Base-by-base conservation (phyloP, 2,888 invertebrate species). In the Lithophane leautieri region DNA sequence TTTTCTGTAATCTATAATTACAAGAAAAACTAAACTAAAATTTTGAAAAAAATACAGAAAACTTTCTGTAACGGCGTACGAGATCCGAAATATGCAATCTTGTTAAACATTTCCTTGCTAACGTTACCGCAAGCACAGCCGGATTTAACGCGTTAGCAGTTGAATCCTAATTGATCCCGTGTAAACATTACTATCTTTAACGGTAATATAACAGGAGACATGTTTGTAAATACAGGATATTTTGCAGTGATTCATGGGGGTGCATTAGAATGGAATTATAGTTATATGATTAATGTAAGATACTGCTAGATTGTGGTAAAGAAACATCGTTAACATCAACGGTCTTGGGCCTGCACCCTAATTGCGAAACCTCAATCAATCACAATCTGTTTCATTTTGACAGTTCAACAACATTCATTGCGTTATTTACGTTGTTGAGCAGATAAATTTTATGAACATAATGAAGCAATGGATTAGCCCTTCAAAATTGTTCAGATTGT, bases 61-160 rank as follows among this genome's bases (percentile, higher is more conserved):
- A n/a, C n/a, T n/a, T n/a, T n/a, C n/a, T n/a, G n/a, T n/a, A n/a
- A n/a, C n/a, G n/a, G n/a, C 34, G 34, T 34, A 34, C 34, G 34
- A 3, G 34, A 34, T 3, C 3, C 34, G n/a, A n/a, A n/a, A n/a
- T n/a, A 34, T 34, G 25, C 25, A 73, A 47, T 56, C 16, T 40
- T 9, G 25, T 56, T n/a, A 3, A 3, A 16, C 9, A 9, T 9
- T 77, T 0, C 8, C 12, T 78, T 86, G 88, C 83, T 63, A 73
- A 69, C 79, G 69, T 19, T 87, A 79, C 83, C n/a, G 6, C 50
- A 77, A 70, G 42, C 69, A 16, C 68, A 52, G 78, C 89, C 88
- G 91, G 91, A 91, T 89, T 87, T 91, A 84, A 90, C 89, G 84
- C 88, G 86, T 91, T 92, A 92, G 82, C 90, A 87, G 89, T 88